Evolutionary conservation across 2,888 invertebrate species (phyloP), one percentile per base, ranked within the genome.

Genomic region (Agriopis aurantiaria): DNA sequence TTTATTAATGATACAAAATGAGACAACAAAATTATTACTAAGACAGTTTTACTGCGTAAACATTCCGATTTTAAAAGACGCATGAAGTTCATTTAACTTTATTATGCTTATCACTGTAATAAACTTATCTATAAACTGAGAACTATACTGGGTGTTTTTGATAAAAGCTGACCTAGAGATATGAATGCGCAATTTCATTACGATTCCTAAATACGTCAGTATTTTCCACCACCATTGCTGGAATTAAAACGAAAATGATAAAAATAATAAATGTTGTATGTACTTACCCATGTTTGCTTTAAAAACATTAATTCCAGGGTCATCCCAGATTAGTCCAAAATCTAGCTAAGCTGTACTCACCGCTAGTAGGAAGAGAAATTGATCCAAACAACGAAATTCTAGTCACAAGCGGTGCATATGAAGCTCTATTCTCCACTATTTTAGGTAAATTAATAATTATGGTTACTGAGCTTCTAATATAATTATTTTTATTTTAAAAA

Each of bases 381-480:
- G 96, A 99, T 91, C 96, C 98, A 0, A 94, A 96, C 77, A 97
- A 95, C 69, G 99, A 99, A 89, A 95, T 99, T 55, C 85, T 99
- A 46, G 96, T 99, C 3, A 98, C 99, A 0, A 95, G 96, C 51
- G 99, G 99, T 8, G 99, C 99, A 1, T 99, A 99, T 85, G 98
- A 99, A 87, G 98, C 99, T 0, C 93, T 99, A 0, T 99, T 97
- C 91, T 96, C 97, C 59, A 92, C 97, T 10, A 97, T 99, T 73
- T 95, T 97, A 87, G 96, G 94, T 94, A 82, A 40, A n/a, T 3
- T 55, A 9, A 8, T n/a, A 23, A 33, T 33, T 3, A 33, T 33
- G 33, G 33, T 33, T 33, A 33, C 33, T 33, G 33, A 33, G 33
- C 33, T 0, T 33, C 33, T 33, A 33, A 5, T 33, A 33, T 5